A percentile compares a stretch with the other conserved stretches of the same genome.
phyloP scores from a whole-genome alignment of 2,888 invertebrate species.

The Hylaea fasciaria region DNA sequence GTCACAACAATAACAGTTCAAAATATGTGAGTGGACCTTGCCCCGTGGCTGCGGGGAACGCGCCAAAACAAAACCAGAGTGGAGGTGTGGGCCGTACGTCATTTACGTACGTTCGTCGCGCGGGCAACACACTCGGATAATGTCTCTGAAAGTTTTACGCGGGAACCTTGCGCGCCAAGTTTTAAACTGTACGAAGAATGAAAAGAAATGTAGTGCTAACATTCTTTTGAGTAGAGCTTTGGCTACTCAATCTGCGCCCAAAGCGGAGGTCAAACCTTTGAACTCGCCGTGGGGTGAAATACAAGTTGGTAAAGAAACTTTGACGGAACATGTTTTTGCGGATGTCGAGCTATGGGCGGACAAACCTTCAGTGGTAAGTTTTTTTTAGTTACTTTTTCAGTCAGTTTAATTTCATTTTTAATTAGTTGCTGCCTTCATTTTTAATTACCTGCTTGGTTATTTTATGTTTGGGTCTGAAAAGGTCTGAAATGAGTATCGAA shows the following conservation, averaged over 20 bases:
- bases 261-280: conserved; percentile 63
- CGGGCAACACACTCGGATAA: conserved; percentile 64
- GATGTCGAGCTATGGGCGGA: conserved; percentile 84
- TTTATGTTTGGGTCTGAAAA: background rate
- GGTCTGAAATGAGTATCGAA: no score
- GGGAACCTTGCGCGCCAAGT: conserved; percentile 73
- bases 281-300: conserved; percentile 80
- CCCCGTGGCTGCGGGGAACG: conserved; percentile 56
- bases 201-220: conserved; percentile 47
- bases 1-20: conserved; percentile 50
- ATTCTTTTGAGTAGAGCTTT: conserved; percentile 57
- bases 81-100: conserved; percentile 50
- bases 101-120: conserved; percentile 63
- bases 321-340: conserved; percentile 86
- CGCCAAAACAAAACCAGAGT: conserved; percentile 65
- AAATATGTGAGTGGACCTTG: conserved; percentile 74
- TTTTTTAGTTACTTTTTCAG: conserved; percentile 5
- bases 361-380: conserved; percentile 87
- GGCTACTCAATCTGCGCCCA: conserved; percentile 67
- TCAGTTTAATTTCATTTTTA: background rate
- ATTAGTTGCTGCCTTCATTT: no score
- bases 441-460: no score
- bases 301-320: conserved; percentile 81
- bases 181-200: conserved; percentile 61
- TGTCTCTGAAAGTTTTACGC: conserved; percentile 80